Evolutionary conservation across 2,797 vertebrate genomes (phyloP), one percentile per base, ranked within the genome.

Genomic region (Antennarius maculatus): DNA sequence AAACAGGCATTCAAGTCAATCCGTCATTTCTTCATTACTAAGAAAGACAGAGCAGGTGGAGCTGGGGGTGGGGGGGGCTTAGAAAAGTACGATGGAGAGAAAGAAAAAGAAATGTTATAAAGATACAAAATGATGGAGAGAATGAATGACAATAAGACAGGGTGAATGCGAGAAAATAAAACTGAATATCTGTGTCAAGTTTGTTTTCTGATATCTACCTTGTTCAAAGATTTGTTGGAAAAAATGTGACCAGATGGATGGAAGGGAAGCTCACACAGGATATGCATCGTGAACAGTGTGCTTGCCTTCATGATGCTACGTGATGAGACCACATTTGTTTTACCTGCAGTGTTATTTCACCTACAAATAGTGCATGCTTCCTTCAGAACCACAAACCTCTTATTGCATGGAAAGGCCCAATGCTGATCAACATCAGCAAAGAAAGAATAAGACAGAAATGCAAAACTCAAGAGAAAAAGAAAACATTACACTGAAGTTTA

Each of bases 1-100:
- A 87, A 77, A 84, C 66, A 80, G 74, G 74, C 70, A 64, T 68
- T 78, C 83, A 83, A 34, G 72, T 86, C 88, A 80, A 84, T 85
- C 78, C 72, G 31, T 89, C 89, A 79, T 73, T 77, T 81, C 56
- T 66, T 39, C 62, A 46, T 68, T 28, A 57, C 70, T 71, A 61
- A 76, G 66, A 80, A 60, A 69, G 77, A 74, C 49, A 37, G 71
- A 45, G 55, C 6, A 41, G 7, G 34, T 9, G 41, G 6, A 16
- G 29, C 7, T 53, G 70, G 15, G 46, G 6, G 57, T 34, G 29
- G 6, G 50, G 43, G 37, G 2, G 31, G 51, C 15, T 42, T 58
- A 27, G 42, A 43, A 54, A 28, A 34, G 12, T 31, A 61, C 27
- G 34, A 23, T 18, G 3, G n/a, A 48, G 59, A 64, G 42, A 71